Conservation (phyloP, 2,888 invertebrate species). For the Cephus pygmeus region DNA sequence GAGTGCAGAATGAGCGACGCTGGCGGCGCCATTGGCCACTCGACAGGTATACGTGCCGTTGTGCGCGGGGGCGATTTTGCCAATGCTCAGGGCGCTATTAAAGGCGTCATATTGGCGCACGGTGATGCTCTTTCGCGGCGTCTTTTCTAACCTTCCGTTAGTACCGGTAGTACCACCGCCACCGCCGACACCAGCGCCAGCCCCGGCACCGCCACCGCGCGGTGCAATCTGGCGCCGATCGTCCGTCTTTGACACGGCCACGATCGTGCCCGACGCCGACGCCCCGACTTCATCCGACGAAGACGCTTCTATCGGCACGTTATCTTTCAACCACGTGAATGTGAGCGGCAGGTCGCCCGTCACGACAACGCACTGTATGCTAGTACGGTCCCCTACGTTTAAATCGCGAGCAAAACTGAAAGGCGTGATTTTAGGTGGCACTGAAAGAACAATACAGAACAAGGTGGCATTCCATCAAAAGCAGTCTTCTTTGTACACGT, state of each 20-base stretch:
- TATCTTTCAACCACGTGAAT: slow-evolving; percentile 75
- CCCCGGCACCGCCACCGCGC: slow-evolving; percentile 1
- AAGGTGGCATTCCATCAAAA: slow-evolving; percentile 24
- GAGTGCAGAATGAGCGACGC: slow-evolving; percentile 71
- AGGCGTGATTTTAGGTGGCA: slow-evolving; percentile 75
- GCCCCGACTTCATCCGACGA: slow-evolving; percentile 39
- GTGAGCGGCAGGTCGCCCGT: slow-evolving; percentile 74
- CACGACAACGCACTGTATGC: slow-evolving; percentile 72
- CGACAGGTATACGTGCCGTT: slow-evolving; percentile 73
- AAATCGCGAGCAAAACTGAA: slow-evolving; percentile 74
- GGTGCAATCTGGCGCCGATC: slow-evolving; percentile 20
- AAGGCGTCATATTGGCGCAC: slow-evolving; percentile 72
- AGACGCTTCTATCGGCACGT: slow-evolving; percentile 64
- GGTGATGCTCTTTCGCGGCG: slow-evolving; percentile 64
- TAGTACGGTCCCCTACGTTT: slow-evolving; percentile 72
- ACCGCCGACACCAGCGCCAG: neutral
- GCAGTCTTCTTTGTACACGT: neutral
- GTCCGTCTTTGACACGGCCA: slow-evolving; percentile 26
- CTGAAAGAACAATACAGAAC: slow-evolving; percentile 64
- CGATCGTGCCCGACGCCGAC: slow-evolving; percentile 38
- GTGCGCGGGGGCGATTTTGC: slow-evolving; percentile 70
- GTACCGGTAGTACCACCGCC: slow-evolving; percentile 1
- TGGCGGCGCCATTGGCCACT: slow-evolving; percentile 71
- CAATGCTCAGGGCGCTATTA: slow-evolving; percentile 72
- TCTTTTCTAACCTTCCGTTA: slow-evolving; percentile 22